Evolutionary conservation across 2,888 invertebrate species (phyloP).

Genomic region (Apamea anceps): DNA sequence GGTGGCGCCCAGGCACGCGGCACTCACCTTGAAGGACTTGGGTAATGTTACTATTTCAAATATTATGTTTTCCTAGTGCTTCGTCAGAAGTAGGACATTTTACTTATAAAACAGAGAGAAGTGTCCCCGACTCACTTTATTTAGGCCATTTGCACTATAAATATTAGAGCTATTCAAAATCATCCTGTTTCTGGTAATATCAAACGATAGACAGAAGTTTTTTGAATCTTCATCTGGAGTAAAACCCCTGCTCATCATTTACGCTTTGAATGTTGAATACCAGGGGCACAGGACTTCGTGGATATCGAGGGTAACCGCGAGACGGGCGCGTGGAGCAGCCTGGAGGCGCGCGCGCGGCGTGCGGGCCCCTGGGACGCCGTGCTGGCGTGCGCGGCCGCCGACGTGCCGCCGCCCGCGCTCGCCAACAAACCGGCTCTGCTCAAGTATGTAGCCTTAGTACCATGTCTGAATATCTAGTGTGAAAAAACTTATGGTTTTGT

Average conservation of each 20-base stretch:
- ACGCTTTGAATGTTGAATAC: background rate
- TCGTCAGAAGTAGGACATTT: background rate
- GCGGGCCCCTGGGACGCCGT: slow-evolving; percentile 84
- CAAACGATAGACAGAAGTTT: background rate
- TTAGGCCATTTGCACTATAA: background rate
- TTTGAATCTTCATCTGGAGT: background rate
- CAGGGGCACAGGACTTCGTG: slow-evolving; percentile 80
- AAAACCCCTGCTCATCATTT: background rate
- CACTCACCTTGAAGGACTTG: slow-evolving; percentile 73
- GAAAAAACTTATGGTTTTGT: background rate
- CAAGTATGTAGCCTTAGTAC: slow-evolving; percentile 74
- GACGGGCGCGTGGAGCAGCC: slow-evolving; percentile 72
- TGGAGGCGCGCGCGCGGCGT: slow-evolving; percentile 75
- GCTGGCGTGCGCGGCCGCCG: slow-evolving; percentile 76
- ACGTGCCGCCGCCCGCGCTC: slow-evolving; percentile 62
- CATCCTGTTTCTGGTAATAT: background rate
- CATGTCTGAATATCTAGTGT: background rate
- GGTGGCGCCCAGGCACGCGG: slow-evolving; percentile 76
- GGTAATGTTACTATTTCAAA: slow-evolving; percentile 70
- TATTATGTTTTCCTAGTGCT: background rate
- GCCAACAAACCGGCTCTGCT: slow-evolving; percentile 73
- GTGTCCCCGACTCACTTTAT: background rate
- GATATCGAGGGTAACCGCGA: slow-evolving; percentile 69
- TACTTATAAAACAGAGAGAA: background rate
- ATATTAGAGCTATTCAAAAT: background rate